Evolutionary conservation across 2,113 vertebrate genomes (phyloP).

Genomic region (Drymodes brunneopygia): DNA sequence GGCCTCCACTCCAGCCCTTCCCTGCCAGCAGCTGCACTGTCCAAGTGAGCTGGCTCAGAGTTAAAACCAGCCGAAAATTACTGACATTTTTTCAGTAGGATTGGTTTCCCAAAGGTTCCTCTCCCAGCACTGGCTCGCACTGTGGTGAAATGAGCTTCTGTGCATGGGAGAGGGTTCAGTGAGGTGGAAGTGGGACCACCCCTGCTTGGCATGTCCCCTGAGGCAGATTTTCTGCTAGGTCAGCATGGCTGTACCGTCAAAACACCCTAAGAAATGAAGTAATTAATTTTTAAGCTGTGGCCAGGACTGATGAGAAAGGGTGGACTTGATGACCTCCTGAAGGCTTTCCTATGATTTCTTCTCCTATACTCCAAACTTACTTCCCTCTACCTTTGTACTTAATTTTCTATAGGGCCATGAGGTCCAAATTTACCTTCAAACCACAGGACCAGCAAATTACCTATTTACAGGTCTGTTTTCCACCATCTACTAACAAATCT

Average conservation of each 20-base stretch:
- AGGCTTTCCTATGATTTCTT: not conserved
- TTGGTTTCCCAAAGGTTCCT: not conserved
- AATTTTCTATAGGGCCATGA: not conserved
- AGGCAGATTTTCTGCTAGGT: not conserved
- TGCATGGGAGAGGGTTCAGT: not conserved
- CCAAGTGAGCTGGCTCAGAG: not conserved
- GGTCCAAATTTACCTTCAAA: not conserved
- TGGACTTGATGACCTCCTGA: not conserved
- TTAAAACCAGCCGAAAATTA: not conserved
- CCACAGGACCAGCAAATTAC: not conserved
- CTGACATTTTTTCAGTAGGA: not conserved
- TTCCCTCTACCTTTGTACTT: not conserved
- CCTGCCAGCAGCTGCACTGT: not conserved
- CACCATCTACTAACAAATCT: not conserved
- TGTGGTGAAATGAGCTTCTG: not conserved
- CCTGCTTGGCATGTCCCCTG: not conserved
- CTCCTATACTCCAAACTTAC: not conserved
- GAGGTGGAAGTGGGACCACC: not conserved
- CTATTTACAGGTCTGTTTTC: not conserved
- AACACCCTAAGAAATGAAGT: not conserved
- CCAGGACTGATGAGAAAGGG: not conserved
- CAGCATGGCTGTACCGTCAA: not conserved
- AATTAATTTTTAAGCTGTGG: not conserved
- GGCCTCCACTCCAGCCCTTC: not conserved
- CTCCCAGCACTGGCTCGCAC: accelerated